These are phyloP conservation scores for Enteromius anoplus DNA, from an alignment of 2,797 vertebrate species.

Conservation along the genomic window DNA sequence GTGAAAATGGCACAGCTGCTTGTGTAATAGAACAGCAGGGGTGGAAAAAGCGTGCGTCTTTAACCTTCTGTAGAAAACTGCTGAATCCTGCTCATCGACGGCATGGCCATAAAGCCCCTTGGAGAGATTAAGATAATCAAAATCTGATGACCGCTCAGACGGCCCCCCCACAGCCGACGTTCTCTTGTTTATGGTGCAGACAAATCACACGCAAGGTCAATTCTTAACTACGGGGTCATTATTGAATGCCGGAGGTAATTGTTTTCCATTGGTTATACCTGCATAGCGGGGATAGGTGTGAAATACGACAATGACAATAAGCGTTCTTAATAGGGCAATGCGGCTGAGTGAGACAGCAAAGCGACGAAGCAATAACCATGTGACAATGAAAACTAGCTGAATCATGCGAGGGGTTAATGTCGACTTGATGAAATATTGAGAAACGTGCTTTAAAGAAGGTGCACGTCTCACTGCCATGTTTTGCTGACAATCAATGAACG, in stretches of 20 bases:
- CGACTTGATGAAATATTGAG: conserved; percentile 55
- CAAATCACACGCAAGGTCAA: conserved; percentile 54
- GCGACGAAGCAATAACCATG: background rate
- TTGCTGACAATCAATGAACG: conserved; percentile 51
- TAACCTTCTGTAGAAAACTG: conserved; percentile 58
- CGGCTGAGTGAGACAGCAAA: conserved; percentile 29
- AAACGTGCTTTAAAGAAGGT: conserved; percentile 24
- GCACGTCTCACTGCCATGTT: conserved; percentile 44
- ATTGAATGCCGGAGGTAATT: conserved; percentile 33
- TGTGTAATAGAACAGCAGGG: conserved; percentile 48
- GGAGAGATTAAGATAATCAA: conserved; percentile 51
- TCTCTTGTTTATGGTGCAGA: conserved; percentile 50
- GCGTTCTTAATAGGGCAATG: conserved; percentile 22
- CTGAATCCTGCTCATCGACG: conserved; percentile 47
- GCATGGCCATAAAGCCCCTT: conserved; percentile 51
- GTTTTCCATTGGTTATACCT: conserved; percentile 43
- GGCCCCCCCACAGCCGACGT: background rate
- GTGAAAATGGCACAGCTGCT: conserved; percentile 62
- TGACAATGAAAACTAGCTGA: background rate
- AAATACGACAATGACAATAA: conserved; percentile 36
- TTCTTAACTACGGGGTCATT: conserved; percentile 30
- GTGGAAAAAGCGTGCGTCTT: conserved; percentile 41
- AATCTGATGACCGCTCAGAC: conserved; percentile 49
- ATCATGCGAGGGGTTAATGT: conserved; percentile 51
- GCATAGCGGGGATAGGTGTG: background rate